Evolutionary conservation across 2,888 invertebrate species (phyloP).

Genomic region (Suillia variegata): DNA sequence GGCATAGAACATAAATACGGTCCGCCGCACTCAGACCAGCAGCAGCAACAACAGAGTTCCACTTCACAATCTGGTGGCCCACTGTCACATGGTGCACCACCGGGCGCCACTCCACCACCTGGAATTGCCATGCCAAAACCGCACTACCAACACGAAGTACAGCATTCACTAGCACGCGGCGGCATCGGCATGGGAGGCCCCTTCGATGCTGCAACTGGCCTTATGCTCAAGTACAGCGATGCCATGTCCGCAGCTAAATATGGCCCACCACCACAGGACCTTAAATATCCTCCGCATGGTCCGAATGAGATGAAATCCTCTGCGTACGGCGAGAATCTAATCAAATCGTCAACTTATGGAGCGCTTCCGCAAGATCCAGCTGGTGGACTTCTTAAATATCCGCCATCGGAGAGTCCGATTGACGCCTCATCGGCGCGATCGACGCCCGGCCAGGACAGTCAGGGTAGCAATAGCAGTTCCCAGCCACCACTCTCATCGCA

Average conservation of each 20-base stretch:
- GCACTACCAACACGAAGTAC: conserved; percentile 57
- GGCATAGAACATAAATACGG: conserved; percentile 44
- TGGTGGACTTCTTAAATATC: conserved; percentile 42
- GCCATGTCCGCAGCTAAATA: conserved; percentile 56
- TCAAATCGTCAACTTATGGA: conserved; percentile 57
- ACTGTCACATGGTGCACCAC: conserved; percentile 40
- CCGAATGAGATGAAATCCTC: conserved; percentile 43
- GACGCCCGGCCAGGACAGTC: conserved; percentile 61
- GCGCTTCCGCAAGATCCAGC: conserved; percentile 40
- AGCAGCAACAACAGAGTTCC: neutral
- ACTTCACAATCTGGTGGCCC: no score
- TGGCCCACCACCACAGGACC: conserved; percentile 56
- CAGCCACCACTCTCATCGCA: conserved; percentile 53
- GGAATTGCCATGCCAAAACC: conserved; percentile 58
- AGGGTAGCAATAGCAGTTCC: conserved; percentile 61
- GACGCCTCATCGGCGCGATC: conserved; percentile 60
- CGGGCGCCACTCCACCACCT: conserved; percentile 51
- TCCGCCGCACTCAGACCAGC: conserved; percentile 11
- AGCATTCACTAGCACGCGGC: conserved; percentile 55
- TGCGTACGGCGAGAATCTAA: conserved; percentile 59
- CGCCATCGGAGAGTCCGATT: conserved; percentile 58
- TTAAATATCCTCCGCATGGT: conserved; percentile 58
- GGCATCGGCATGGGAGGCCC: no score
- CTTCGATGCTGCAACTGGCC: conserved; percentile 55
- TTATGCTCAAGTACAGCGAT: conserved; percentile 61